These are phyloP conservation scores for Spongilla lacustris DNA, from an alignment of 37 sponge, comb jelly and placozoan genomes.

Conservation along the genomic window DNA sequence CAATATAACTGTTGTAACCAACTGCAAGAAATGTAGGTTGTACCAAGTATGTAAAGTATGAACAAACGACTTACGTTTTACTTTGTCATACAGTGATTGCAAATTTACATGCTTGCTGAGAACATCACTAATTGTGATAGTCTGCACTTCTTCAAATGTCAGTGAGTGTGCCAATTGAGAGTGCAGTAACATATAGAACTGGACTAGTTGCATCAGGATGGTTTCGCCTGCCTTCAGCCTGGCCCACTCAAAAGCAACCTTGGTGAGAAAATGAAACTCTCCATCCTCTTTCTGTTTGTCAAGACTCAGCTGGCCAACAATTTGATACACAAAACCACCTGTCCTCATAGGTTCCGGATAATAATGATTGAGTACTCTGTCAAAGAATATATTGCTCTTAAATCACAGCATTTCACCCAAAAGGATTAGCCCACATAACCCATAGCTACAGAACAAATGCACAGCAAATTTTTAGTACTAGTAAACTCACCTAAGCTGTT, in stretches of 20 bases:
- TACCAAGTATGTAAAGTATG: too few species aligned
- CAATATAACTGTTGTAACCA: background rate
- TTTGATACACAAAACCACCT: background rate
- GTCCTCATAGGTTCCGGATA: background rate
- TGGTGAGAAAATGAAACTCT: constrained; percentile 23
- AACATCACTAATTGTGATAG: constrained; percentile 51
- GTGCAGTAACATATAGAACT: constrained; percentile 87
- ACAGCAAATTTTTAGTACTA: background rate
- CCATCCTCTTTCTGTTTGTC: constrained; percentile 39
- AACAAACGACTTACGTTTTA: constrained; percentile 66
- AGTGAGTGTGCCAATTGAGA: constrained; percentile 58
- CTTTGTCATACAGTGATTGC: constrained; percentile 44
- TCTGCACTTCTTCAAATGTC: constrained; percentile 51
- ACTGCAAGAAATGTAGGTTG: background rate
- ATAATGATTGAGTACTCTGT: background rate
- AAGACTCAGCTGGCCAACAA: background rate
- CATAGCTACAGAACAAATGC: background rate
- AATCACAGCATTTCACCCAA: too few species aligned
- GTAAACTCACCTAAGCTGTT: background rate
- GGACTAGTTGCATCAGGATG: constrained; percentile 64
- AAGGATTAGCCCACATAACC: too few species aligned
- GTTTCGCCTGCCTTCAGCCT: constrained; percentile 47
- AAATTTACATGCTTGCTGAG: constrained; percentile 45
- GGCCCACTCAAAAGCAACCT: constrained; percentile 48
- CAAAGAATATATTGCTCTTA: background rate